Base-by-base conservation (phyloP, 2,113 vertebrate genomes). In the Percopsis transmontana region DNA sequence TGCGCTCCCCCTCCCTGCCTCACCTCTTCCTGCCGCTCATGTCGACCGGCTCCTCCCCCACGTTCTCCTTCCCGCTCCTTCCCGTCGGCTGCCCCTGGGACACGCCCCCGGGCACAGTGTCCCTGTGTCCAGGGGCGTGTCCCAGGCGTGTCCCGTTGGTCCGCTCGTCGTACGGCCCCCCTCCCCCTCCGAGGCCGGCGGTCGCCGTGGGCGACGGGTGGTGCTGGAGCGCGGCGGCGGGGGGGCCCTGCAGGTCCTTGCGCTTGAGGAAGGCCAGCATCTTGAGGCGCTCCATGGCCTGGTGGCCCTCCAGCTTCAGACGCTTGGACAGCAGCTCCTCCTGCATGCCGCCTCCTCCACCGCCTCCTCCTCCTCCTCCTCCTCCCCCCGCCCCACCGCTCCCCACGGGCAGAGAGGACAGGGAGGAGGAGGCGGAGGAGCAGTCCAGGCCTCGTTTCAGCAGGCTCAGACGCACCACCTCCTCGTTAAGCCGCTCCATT, bases 221-320 rank as follows among this genome's bases (percentile, higher is more conserved):
- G 24, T 7, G 14, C 24, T 38, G 54, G 20, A 7, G 50, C 19
- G 21, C 33, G 27, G 21, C 10, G 53, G 60, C 33, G 80, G 45
- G 92, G 89, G 0, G 93, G 89, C 3, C 27, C 27, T 33, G 27
- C 47, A 95, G 90, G 82, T 95, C 94, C 70, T 95, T 95, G 45
- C 94, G 87, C 80, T 95, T 95, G 4, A 95, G 92, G 71, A 95
- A 64, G 0, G 94, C 94, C 82, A 95, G 76, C 94, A 95, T 95
- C 89, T 95, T 95, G 5, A 95, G 89, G 61, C 94, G 88, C 76
- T 95, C 94, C 94, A 95, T 95, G 39, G 94, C 94, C 72, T 95
- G 94, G 12, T 95, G 94, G 0, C 94, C 94, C 38, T 95, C 94
- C 92, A 95, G 92, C 65, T 95, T 95, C 39, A 95, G 76, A 18